Percentiles rank a stretch among this genome's conserved stretches.
Conservation (phyloP, 2,113 vertebrate species). For the Spheniscus mendiculus region DNA sequence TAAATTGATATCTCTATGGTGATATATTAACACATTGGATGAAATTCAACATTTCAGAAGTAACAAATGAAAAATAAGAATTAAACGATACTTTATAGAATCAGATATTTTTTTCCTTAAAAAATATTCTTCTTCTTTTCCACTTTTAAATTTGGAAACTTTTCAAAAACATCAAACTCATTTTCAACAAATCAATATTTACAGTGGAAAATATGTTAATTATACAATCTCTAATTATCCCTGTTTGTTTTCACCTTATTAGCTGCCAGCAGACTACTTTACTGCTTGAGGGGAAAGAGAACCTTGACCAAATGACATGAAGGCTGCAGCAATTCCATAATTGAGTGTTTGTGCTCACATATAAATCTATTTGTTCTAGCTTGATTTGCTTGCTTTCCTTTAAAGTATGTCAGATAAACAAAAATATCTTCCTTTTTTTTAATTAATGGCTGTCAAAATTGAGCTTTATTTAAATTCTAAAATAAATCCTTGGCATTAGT, state of each 20-base stretch:
- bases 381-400: constrained; percentile 7
- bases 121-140: neutral
- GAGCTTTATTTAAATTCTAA: neutral
- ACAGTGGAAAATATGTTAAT: constrained; percentile 8
- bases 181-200: constrained; percentile 21
- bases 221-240: neutral
- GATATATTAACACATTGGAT: neutral
- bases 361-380: constrained; percentile 16
- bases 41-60: neutral
- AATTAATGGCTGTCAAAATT: neutral
- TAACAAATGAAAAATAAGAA: neutral
- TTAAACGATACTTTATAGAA: neutral
- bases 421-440: neutral
- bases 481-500: neutral
- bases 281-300: neutral
- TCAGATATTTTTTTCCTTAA: neutral
- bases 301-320: constrained; percentile 35
- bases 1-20: neutral
- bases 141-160: neutral
- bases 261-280: neutral
- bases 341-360: neutral
- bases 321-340: constrained; percentile 15
- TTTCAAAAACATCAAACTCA: neutral
- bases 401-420: neutral
- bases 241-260: constrained; percentile 48